Base-by-base conservation (phyloP, 2,888 invertebrate species). In the Halictus ligatus region DNA sequence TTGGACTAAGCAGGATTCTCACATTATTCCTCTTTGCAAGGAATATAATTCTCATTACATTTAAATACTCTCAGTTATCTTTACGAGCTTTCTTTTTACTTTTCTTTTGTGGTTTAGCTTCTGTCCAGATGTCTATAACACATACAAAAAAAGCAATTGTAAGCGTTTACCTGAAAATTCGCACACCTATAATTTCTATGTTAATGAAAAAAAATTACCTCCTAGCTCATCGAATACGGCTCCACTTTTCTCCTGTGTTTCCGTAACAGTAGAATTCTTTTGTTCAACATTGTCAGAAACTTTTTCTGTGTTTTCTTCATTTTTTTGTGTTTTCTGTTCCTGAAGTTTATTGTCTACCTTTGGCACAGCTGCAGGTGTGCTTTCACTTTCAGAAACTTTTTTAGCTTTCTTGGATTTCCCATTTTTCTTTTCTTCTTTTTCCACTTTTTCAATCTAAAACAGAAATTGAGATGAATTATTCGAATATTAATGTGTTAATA, bases 61-160 rank as follows among this genome's bases (percentile, higher is more conserved):
- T 75, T 69, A 87, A 88, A 82, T 71, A 75, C 85, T 92, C 94
- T 96, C 96, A 97, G 95, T 97, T 97, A 93, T 97, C 97, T 94
- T 97, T 97, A 93, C 97, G 97, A 85, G 96, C 97, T 96, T 97
- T 97, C 96, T 97, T 97, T 96, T 97, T 97, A 95, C 96, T 96
- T 93, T 97, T 97, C 95, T 97, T 97, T 80, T 96, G 96, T 84
- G 96, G 96, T 94, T 97, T 97, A 29, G 97, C 96, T 93, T 98
- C 98, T 90, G 97, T 97, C 97, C 97, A 98, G 50, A 96, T 96
- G 95, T 97, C 97, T 97, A 95, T 7, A 95, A 95, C 80, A 88
- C 15, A 18, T 67, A 48, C 60, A 46, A 29, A 67, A 75, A 50
- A 71, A 6, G n/a, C 8, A 21, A 0, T 54, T 75, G 60, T 64